Evolutionary conservation across 2,113 vertebrate species (phyloP).

Genomic region (Proteles cristata): DNA sequence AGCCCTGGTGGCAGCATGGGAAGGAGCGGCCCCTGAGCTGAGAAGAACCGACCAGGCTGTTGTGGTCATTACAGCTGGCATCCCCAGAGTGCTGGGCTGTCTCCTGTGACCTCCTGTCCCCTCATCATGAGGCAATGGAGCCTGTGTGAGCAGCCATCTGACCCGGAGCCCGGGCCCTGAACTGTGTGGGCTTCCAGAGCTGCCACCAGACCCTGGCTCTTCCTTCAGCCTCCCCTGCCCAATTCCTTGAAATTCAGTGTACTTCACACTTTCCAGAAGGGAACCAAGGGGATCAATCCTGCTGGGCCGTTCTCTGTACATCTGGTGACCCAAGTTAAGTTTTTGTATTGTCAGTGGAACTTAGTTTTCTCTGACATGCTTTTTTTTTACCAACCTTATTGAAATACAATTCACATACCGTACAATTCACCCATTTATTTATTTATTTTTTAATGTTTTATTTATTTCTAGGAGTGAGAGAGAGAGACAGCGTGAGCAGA

Average conservation of each 20-base stretch:
- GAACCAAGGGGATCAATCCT: not conserved
- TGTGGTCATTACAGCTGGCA: too few relatives aligned
- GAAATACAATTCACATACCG: not conserved
- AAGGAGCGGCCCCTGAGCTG: not conserved
- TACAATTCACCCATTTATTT: too few relatives aligned
- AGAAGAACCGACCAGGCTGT: not conserved
- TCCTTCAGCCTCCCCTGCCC: not conserved
- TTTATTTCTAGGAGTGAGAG: too few relatives aligned
- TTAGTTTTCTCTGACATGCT: not conserved
- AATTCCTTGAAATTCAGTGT: too few relatives aligned
- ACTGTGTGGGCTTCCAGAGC: not conserved
- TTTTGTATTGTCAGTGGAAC: not conserved
- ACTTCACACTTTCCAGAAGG: not conserved
- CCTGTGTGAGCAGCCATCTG: not conserved
- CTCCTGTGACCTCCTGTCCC: not conserved
- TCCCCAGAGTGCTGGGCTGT: not conserved
- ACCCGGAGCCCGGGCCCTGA: accelerated
- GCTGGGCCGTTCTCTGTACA: accelerated
- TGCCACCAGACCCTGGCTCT: not conserved
- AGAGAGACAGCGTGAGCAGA: too few relatives aligned
- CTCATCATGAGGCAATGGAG: accelerated
- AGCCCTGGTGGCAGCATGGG: not conserved
- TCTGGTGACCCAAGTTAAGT: not conserved
- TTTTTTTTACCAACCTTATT: not conserved
- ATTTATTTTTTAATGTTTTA: too few relatives aligned